Conservation (phyloP, 2,888 invertebrate genomes). For the Leucoma salicis region DNA sequence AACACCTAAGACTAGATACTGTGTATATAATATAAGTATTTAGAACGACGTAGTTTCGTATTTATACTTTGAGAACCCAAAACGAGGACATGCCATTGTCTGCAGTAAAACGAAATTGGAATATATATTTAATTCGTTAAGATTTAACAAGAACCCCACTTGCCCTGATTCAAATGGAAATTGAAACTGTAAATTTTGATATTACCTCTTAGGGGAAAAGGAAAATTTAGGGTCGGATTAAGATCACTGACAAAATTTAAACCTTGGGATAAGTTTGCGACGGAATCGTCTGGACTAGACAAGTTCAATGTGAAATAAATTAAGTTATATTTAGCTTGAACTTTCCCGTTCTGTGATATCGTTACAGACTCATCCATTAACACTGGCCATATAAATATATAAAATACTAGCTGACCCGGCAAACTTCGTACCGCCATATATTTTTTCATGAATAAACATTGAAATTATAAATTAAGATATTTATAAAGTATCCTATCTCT, state of each 20-base stretch:
- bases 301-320: background rate
- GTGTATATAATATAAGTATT: background rate
- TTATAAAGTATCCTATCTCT: no score
- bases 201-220: constrained; percentile 23
- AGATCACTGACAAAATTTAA: background rate
- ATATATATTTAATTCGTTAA: constrained; percentile 37
- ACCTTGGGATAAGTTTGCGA: background rate
- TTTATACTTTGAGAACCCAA: background rate
- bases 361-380: no score
- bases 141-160: constrained; percentile 18
- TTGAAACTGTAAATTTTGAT: constrained; percentile 36
- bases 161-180: constrained; percentile 25
- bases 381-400: no score
- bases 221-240: constrained; percentile 12
- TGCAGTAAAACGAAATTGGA: constrained; percentile 32
- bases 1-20: no score
- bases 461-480: no score
- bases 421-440: no score
- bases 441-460: no score
- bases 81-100: constrained; percentile 22
- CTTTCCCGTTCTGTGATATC: no score
- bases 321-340: background rate
- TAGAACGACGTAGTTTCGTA: no score
- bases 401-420: no score
- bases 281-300: background rate